Evolutionary conservation across 37 sponge, comb jelly and placozoan genomes (phyloP).

Genomic region (Aplysina aerophoba): DNA sequence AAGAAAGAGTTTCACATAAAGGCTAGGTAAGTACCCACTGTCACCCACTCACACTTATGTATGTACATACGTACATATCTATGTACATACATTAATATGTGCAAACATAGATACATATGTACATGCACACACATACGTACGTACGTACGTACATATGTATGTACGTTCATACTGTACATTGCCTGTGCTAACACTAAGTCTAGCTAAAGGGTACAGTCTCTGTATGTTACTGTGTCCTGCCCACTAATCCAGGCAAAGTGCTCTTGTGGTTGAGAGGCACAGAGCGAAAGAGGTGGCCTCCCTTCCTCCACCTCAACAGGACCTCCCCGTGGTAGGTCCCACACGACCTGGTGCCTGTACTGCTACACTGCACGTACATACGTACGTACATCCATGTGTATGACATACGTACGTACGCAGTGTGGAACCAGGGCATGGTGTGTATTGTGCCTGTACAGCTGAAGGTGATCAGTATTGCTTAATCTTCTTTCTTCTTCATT

Average conservation of each 20-base stretch:
- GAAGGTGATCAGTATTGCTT: no score
- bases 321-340: conserved; percentile 46
- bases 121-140: neutral
- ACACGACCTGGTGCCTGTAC: no score
- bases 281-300: conserved; percentile 45
- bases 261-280: conserved; percentile 49
- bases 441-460: no score
- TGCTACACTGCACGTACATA: no score
- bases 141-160: conserved; percentile 46
- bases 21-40: neutral
- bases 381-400: no score
- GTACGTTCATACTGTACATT: conserved; percentile 36
- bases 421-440: no score
- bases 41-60: neutral
- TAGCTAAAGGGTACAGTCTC: neutral
- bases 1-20: conserved; percentile 13
- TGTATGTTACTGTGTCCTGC: neutral
- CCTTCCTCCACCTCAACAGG: conserved; percentile 47
- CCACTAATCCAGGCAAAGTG: conserved; percentile 18
- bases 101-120: neutral
- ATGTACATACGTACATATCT: conserved; percentile 42
- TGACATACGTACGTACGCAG: no score
- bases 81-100: conserved; percentile 17
- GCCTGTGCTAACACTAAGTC: neutral
- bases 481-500: neutral